Percentiles rank a stretch among this genome's conserved stretches.
phyloP scores from a whole-genome alignment of 2,888 invertebrate species.

The Cheilosia impressa region DNA sequence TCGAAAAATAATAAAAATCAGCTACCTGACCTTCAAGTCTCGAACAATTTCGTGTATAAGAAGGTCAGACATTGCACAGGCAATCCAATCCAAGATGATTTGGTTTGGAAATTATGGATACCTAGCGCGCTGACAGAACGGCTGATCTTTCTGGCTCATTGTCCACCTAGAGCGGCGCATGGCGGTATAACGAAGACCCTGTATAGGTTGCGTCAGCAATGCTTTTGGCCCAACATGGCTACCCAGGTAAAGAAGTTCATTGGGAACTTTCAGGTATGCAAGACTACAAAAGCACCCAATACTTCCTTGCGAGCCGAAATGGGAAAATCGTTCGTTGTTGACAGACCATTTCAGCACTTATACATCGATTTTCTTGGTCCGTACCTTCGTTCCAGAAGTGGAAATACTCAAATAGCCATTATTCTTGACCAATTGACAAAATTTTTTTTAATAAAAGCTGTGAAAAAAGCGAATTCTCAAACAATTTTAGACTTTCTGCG shows the following conservation, averaged over 20 bases:
- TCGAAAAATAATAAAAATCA: no score
- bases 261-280: neutral
- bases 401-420: neutral
- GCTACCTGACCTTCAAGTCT: no score
- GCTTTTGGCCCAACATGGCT: slow-evolving; percentile 27
- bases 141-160: neutral
- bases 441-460: neutral
- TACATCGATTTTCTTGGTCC: slow-evolving; percentile 1
- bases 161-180: slow-evolving; percentile 13
- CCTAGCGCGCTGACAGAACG: slow-evolving; percentile 7
- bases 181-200: slow-evolving; percentile 1
- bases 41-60: neutral
- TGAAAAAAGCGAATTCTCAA: neutral
- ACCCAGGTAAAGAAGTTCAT: slow-evolving; percentile 11
- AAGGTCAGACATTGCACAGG: neutral
- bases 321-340: neutral
- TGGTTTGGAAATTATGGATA: slow-evolving; percentile 15
- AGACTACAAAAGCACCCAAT: slow-evolving; percentile 14
- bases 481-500: neutral
- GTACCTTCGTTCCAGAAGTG: neutral
- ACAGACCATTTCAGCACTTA: neutral
- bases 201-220: neutral
- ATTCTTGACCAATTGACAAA: neutral
- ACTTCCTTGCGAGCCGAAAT: neutral
- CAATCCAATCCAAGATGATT: neutral